phyloP scores from a whole-genome alignment of 2,113 vertebrate species.

The Apodemus speciosus region DNA sequence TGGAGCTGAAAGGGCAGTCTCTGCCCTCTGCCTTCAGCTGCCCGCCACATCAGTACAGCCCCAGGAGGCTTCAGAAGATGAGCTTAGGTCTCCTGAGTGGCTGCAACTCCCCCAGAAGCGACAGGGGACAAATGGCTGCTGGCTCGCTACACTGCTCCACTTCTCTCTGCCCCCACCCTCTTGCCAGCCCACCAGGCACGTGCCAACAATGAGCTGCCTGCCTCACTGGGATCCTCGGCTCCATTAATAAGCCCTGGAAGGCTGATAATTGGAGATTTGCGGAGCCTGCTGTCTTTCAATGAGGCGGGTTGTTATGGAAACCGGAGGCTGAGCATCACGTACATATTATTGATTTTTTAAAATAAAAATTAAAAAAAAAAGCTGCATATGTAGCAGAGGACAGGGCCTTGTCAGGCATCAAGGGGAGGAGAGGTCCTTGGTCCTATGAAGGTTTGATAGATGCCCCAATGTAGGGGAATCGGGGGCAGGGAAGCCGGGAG shows the following conservation, averaged over 20 bases:
- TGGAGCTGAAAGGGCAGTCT: conserved; percentile 2
- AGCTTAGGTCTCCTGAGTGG: neutral
- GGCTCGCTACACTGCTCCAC: conserved; percentile 62
- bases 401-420: too few relatives aligned
- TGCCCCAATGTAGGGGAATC: too few relatives aligned
- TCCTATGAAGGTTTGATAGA: too few relatives aligned
- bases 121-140: conserved; percentile 79
- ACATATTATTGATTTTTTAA: conserved; percentile 81
- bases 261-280: conserved; percentile 85
- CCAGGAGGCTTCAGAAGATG: neutral
- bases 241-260: conserved; percentile 84
- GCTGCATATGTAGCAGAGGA: too few relatives aligned
- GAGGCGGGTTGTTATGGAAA: conserved; percentile 87
- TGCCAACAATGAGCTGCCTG: conserved; percentile 83
- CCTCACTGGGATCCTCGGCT: conserved; percentile 75
- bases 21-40: neutral
- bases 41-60: neutral
- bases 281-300: conserved; percentile 82
- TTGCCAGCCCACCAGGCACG: conserved; percentile 76
- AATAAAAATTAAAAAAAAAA: conserved; percentile 78
- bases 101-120: neutral
- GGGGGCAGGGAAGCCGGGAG: too few relatives aligned
- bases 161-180: conserved; percentile 57
- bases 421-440: too few relatives aligned
- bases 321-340: conserved; percentile 81